A percentile compares a stretch with the other conserved stretches of the same genome.
Conservation (phyloP, 2,797 vertebrate species). For the Cheirogaleus major region DNA sequence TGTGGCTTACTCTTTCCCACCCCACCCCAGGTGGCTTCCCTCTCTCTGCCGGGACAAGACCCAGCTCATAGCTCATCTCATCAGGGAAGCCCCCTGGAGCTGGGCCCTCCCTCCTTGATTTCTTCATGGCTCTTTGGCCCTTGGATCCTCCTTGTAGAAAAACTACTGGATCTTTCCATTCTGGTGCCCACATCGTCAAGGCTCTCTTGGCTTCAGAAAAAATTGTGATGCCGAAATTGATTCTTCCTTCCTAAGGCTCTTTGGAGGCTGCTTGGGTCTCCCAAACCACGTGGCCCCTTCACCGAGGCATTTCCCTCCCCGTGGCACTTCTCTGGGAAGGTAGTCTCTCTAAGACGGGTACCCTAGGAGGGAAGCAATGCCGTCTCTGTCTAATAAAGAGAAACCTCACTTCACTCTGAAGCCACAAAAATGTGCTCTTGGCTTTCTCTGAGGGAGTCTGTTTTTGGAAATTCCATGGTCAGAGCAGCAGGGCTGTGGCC, state of each 20-base stretch:
- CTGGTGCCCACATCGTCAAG: background rate
- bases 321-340: background rate
- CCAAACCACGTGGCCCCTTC: background rate
- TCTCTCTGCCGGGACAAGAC: background rate
- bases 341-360: background rate
- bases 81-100: background rate
- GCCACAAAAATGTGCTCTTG: constrained; percentile 62
- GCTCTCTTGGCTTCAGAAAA: background rate
- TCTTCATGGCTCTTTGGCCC: background rate
- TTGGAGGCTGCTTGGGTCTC: background rate
- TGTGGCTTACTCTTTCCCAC: rapidly evolving
- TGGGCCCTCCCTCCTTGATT: background rate
- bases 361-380: background rate
- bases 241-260: background rate
- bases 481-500: background rate
- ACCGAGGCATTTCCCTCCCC: background rate
- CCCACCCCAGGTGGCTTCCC: background rate
- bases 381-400: constrained; percentile 55
- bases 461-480: constrained; percentile 62
- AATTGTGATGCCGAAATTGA: background rate
- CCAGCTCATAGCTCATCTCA: background rate
- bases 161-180: background rate
- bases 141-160: background rate
- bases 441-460: constrained; percentile 36
- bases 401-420: constrained; percentile 45